Evolutionary conservation across 2,888 invertebrate genomes (phyloP).

Genomic region (Chalcosyrphus nemorum): DNA sequence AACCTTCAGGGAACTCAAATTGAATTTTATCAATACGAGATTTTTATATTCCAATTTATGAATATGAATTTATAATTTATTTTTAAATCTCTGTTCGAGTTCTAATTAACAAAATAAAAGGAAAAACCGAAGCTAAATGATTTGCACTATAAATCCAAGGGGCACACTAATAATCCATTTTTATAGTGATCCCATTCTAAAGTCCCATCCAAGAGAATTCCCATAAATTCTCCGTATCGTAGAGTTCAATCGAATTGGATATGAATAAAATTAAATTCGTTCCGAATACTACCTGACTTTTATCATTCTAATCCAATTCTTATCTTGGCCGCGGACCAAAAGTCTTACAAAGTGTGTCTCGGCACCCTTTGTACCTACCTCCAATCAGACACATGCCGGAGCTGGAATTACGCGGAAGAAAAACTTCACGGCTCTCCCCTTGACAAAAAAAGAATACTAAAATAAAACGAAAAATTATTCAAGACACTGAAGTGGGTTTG

Average conservation of each 20-base stretch:
- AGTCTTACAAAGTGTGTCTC: conserved; percentile 11
- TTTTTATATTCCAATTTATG: conserved; percentile 22
- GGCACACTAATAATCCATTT: conserved; percentile 21
- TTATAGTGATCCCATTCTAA: conserved; percentile 17
- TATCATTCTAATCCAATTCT: conserved; percentile 59
- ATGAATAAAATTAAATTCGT: conserved; percentile 65
- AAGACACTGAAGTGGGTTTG: conserved; percentile 49
- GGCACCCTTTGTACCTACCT: conserved; percentile 39
- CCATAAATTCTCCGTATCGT: neutral
- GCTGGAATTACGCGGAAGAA: conserved; percentile 41
- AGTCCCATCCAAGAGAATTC: neutral
- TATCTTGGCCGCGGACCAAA: conserved; percentile 33
- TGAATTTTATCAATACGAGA: neutral
- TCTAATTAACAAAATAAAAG: conserved; percentile 31
- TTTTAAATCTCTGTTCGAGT: conserved; percentile 11
- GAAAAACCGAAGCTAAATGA: conserved; percentile 32
- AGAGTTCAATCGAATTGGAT: conserved; percentile 38
- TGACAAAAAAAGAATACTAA: neutral
- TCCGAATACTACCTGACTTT: conserved; percentile 30
- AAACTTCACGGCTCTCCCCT: conserved; percentile 40
- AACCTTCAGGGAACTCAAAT: conserved; percentile 1
- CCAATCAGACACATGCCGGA: conserved; percentile 15
- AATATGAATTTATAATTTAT: conserved; percentile 17
- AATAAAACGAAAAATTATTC: conserved; percentile 45
- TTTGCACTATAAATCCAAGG: conserved; percentile 43